Base-by-base conservation (phyloP, 2,113 vertebrate species). In the Macrotis lagotis region DNA sequence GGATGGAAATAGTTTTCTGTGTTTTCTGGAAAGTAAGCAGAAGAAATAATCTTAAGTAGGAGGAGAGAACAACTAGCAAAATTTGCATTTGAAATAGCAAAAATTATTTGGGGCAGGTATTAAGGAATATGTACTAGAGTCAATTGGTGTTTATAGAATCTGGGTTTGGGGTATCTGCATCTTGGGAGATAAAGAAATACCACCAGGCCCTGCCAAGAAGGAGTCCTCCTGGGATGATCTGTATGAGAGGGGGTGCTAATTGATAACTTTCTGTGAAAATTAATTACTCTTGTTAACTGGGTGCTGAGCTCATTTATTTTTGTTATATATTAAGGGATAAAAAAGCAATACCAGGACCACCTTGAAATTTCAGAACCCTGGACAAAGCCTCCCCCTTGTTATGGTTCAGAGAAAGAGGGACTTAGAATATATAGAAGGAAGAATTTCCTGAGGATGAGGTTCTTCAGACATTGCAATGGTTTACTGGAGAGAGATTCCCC, bases 401-500 rank as follows among this genome's bases (percentile, higher is more conserved):
- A 44, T 83, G 66, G n/a, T 2, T 24, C 16, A 8, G 37, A 22
- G n/a, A 16, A 44, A 44, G n/a, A 94, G 96, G 90, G 50, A 93
- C 91, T 96, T 95, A 93, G 50, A 48, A 91, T 90, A 90, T 25
- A 25, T 16, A 50, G 47, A 25, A 74, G 48, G 88, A 92, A 91
- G 19, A 47, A 47, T 59, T 44, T 89, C 59, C 90, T 94, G 52
- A 94, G 37, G 44, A 3, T 24, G 66, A 83, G n/a, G 66, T 83
- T 44, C 66, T 44, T 83, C 16, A 83, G 37, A 22, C 25, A n/a
- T 74, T 92, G n/a, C 47, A 92, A 94, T 91, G 94, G n/a, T 25
- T 66, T 93, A 50, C 47, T 88, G 48, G 95, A 59, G n/a, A 83
- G 50, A 91, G 94, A 91, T 94, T 93, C 66, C 95, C 51, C 51